Evolutionary conservation across 2,113 vertebrate genomes (phyloP), one percentile per base, ranked within the genome.

Genomic region (Semicossyphus pulcher): DNA sequence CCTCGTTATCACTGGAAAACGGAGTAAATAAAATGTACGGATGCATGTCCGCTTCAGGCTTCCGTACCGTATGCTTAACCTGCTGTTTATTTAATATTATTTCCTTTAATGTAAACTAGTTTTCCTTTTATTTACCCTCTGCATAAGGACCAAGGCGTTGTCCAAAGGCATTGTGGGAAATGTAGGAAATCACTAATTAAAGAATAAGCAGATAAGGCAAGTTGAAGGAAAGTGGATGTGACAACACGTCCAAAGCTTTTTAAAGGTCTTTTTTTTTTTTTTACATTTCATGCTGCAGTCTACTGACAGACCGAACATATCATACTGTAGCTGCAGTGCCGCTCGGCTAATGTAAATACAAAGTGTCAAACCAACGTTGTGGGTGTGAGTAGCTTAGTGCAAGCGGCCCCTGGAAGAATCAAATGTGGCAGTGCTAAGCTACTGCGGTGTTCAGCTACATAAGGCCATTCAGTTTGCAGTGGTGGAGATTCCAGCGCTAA

Each of bases 121-220:
- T 25, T 25, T 29, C 41, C n/a, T 42, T 32, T 20, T 37, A 26
- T 42, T 26, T 18, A 16, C 34, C 25, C n/a, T 32, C n/a, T 58
- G 26, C 16, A 29, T 28, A 56, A 37, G 31, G 20, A 32, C 18
- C n/a, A 14, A 16, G 28, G 60, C 45, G 12, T 18, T 53, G 20
- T 26, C 20, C 32, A 56, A 74, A 49, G 21, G 47, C 26, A 67
- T 60, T 71, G 16, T 64, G 59, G 32, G 41, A 42, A 69, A 58
- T 45, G 36, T 63, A 45, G 51, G 28, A 60, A 60, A 26, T 67
- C 25, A 4, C 34, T 41, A 29, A 61, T 12, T 2, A 4, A 34
- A 34, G 52, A 45, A 53, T 4, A 52, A 72, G 26, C 53, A 41
- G 16, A 51, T 64, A 60, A 78, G 70, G 75, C 75, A 78, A 53